Evolutionary conservation across 2,888 invertebrate species (phyloP), one percentile per base, ranked within the genome.

Genomic region (Chaitophorus viminalis): DNA sequence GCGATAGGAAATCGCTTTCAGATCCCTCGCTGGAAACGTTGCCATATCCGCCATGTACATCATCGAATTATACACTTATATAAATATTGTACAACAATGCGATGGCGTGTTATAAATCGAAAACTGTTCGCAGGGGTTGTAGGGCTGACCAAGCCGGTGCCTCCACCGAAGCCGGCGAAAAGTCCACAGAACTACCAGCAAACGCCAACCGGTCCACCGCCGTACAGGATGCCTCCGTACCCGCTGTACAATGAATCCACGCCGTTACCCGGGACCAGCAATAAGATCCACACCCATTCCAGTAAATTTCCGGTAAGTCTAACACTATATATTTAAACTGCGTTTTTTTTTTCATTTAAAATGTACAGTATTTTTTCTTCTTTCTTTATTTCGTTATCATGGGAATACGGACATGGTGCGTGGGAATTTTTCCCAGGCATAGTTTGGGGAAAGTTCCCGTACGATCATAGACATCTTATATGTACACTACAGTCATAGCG

Each of bases 301-400:
- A 95, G 94, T 90, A 95, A 95, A 91, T 95, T 95, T 92, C 95
- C 95, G 91, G 95, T 95, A 92, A 94, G 94, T 93, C 89, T 52
- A 77, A 75, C 36, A 31, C 31, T 88, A 29, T 36, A 60, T 68
- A 33, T 68, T 68, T 18, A 17, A 25, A 9, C 18, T 31, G 0
- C 72, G 60, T 9, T 65, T 65, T 65, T 65, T 65, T n/a, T n/a
- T 21, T 31, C 81, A 75, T 31, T 21, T 11, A 68, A n/a, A 18
- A 6, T 21, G 36, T 52, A 60, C 31, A 46, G 68, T 88, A 54
- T 54, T 70, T 70, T 74, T 31, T 77, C 46, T 29, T n/a, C n/a
- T n/a, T n/a, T n/a, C n/a, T n/a, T n/a, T 72, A 31, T 36, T 33
- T 46, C 14, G 46, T 46, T 25, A 17, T 46, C 65, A 25, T 75